These are phyloP conservation scores for Ophioninae sp. DNA, from an alignment of 2,888 invertebrate genomes.

Conservation along the genomic window DNA sequence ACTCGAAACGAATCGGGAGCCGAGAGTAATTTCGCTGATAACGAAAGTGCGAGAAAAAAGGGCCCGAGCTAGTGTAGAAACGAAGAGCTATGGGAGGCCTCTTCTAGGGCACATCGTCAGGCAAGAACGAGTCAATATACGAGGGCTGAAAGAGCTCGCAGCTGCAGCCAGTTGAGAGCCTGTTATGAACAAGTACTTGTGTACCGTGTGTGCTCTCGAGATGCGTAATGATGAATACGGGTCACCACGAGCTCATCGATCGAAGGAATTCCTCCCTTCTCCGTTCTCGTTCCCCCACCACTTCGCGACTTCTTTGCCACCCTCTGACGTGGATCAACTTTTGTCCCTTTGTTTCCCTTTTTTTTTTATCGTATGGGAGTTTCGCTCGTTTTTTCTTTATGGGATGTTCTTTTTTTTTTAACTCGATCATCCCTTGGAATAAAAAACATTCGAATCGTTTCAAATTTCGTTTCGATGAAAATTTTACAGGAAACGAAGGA, in stretches of 20 bases:
- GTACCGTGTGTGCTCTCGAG: constrained; percentile 26
- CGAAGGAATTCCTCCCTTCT: constrained; percentile 28
- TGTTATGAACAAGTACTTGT: constrained; percentile 42
- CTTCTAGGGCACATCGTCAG: constrained; percentile 38
- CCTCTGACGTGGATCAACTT: background rate
- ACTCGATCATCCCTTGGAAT: too few relatives aligned
- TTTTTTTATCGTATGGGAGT: constrained; percentile 21
- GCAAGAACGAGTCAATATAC: constrained; percentile 26
- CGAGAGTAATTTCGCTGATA: constrained; percentile 9
- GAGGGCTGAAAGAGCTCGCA: constrained; percentile 32
- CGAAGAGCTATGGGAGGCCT: constrained; percentile 28
- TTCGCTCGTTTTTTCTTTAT: constrained; percentile 4
- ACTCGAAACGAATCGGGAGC: constrained; percentile 1
- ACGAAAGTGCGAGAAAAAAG: constrained; percentile 18
- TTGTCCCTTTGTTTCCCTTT: constrained; percentile 45
- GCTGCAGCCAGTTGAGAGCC: constrained; percentile 31
- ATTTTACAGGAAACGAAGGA: too few relatives aligned
- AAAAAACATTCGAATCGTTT: background rate
- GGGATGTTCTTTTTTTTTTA: background rate
- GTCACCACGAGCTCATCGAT: constrained; percentile 59
- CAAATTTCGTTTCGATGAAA: too few relatives aligned
- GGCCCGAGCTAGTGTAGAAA: constrained; percentile 1
- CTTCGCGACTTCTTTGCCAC: constrained; percentile 24
- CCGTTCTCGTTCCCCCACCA: constrained; percentile 16
- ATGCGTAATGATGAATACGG: constrained; percentile 58